These are phyloP conservation scores for Ridgeia piscesae DNA, from an alignment of 1,140 invertebrate genomes.

Conservation along the genomic window DNA sequence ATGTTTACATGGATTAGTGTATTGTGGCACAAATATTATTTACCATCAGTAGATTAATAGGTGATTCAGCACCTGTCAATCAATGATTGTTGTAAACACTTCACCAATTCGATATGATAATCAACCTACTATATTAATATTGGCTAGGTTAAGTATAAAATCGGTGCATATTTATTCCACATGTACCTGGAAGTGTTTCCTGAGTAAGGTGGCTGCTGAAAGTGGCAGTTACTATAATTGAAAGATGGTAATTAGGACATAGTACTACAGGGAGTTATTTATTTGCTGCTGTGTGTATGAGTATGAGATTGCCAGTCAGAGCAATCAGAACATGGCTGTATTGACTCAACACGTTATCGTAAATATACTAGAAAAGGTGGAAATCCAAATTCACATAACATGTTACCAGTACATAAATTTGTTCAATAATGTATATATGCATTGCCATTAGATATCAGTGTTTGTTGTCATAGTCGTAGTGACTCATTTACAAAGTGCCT, in stretches of 20 bases:
- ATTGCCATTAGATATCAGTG: no score
- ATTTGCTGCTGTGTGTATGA: no score
- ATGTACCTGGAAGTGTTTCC: neutral
- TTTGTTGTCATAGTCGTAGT: no score
- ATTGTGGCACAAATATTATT: neutral
- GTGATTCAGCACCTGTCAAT: neutral
- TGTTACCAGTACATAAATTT: no score
- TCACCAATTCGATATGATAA: neutral
- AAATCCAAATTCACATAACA: no score
- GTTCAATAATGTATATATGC: no score
- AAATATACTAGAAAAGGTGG: no score
- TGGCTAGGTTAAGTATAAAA: neutral
- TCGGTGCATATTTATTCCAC: neutral
- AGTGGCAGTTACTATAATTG: neutral
- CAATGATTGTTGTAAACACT: neutral
- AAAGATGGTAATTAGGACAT: neutral
- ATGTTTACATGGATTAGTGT: constrained; percentile 1
- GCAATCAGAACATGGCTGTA: no score
- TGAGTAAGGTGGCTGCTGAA: neutral
- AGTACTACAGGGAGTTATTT: neutral
- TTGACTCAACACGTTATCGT: no score
- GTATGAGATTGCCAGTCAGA: neutral
- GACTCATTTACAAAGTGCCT: no score
- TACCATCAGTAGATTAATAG: neutral
- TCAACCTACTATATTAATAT: neutral